Evolutionary conservation across 2,888 invertebrate species (phyloP), one percentile per base, ranked within the genome.

Genomic region (Timandra comae): DNA sequence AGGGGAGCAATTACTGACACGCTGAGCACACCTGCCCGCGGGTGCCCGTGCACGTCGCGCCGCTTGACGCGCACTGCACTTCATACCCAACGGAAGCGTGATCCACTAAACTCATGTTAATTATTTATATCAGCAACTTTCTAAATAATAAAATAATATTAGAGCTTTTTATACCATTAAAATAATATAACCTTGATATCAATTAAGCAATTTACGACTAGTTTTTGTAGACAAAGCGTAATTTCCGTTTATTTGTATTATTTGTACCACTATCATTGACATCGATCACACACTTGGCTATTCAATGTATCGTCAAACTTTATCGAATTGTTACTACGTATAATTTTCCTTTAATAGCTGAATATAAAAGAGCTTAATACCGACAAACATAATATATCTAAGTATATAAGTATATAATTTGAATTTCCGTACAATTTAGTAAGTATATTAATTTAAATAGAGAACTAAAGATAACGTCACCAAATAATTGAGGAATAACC

Each of bases 1-100:
- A 74, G 77, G 75, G 81, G 80, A 70, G 70, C 65, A 66, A 61
- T 69, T 16, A 16, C 4, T 16, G n/a, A n/a, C 64, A 71, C 49
- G 61, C 56, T 59, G 62, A 66, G 71, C 73, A 72, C 81, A 82
- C 82, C 81, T 80, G 81, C 81, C 68, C 45, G 61, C 52, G n/a
- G n/a, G 63, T 10, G 16, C 16, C 16, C 16, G 16, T 3, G 6
- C 16, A 6, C 24, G 24, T 3, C 63, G 63, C 58, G 54, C 43
- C 47, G 48, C 46, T 41, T 52, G 56, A 59, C 59, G 60, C 54
- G 56, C 60, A 59, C 60, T 58, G 54, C 59, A 39, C 27, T n/a
- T n/a, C 37, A 41, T 40, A 39, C 42, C 50, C 33, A 33, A 26
- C 45, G 31, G 45, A 41, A 38, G 46, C 3, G 5, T 24, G 9